phyloP scores from a whole-genome alignment of 1,140 invertebrate genomes.

The Pogonomyrmex barbatus region DNA sequence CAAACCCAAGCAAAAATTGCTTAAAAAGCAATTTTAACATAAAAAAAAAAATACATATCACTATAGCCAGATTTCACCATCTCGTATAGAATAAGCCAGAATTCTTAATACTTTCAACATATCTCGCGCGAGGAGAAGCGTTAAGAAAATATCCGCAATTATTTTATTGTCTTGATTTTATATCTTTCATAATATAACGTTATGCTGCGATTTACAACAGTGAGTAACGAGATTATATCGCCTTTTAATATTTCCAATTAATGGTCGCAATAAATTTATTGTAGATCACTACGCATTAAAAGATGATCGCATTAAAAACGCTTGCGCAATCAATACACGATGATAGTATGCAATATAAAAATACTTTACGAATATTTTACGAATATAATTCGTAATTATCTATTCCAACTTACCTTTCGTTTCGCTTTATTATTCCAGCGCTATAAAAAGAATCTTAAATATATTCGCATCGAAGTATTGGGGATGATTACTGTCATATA shows the following conservation, averaged over 20 bases:
- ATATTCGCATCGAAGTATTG: conserved; percentile 79
- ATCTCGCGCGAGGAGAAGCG: conserved; percentile 74
- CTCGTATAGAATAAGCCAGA: neutral
- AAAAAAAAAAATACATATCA: conserved; percentile 25
- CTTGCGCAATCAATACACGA: conserved; percentile 12
- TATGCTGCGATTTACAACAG: neutral
- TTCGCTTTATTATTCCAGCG: conserved; percentile 49
- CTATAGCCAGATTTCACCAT: conserved; percentile 26
- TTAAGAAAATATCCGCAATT: conserved; percentile 52
- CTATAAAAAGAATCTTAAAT: conserved; percentile 52
- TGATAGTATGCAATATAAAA: neutral
- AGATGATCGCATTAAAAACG: conserved; percentile 15
- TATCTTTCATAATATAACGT: conserved; percentile 10
- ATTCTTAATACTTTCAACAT: neutral
- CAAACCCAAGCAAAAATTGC: neutral
- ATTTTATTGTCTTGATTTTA: conserved; percentile 2
- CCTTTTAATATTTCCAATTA: conserved; percentile 21
- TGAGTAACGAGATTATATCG: conserved; percentile 3
- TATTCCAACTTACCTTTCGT: conserved; percentile 75
- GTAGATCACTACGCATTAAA: conserved; percentile 25
- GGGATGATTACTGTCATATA: conserved; percentile 82
- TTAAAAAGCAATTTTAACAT: neutral
- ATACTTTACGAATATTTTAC: conserved; percentile 14
- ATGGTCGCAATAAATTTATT: conserved; percentile 36
- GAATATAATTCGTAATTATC: conserved; percentile 37